phyloP scores from a whole-genome alignment of 2,888 invertebrate species.

The Dasysyrphus tricinctus region DNA sequence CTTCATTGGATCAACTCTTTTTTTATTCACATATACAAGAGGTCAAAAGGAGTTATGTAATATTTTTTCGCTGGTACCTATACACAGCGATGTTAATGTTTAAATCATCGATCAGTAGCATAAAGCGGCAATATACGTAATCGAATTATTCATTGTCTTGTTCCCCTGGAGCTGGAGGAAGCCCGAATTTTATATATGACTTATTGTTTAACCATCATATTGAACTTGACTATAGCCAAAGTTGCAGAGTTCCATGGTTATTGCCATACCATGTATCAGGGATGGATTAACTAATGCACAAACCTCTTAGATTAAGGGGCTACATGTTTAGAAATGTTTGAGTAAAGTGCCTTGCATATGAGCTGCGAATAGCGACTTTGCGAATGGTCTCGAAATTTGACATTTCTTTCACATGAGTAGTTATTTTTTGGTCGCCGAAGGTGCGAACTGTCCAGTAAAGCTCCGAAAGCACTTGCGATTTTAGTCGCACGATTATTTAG shows the following conservation, averaged over 20 bases:
- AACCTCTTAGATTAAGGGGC: background rate
- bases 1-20: slow-evolving; percentile 1
- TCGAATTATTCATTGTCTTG: slow-evolving; percentile 13
- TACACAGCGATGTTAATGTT: background rate
- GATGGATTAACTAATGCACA: background rate
- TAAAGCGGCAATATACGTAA: slow-evolving; percentile 12
- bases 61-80: too few species aligned
- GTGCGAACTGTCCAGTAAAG: too few species aligned
- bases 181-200: background rate
- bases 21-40: background rate
- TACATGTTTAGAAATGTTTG: too few species aligned
- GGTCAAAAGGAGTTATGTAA: slow-evolving; percentile 15
- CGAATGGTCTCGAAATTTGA: too few species aligned
- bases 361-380: too few species aligned
- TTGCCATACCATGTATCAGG: background rate
- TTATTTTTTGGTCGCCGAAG: too few species aligned
- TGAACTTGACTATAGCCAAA: slow-evolving; percentile 29
- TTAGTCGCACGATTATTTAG: too few species aligned
- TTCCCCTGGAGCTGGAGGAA: slow-evolving; percentile 9
- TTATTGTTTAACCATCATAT: slow-evolving; percentile 12
- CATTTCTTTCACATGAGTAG: too few species aligned
- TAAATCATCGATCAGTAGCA: slow-evolving; percentile 13
- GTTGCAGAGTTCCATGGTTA: slow-evolving; percentile 9
- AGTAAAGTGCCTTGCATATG: too few species aligned
- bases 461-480: too few species aligned